Evolutionary conservation across 1,140 invertebrate genomes (phyloP).

Genomic region (Phymorhynchus buccinoides): DNA sequence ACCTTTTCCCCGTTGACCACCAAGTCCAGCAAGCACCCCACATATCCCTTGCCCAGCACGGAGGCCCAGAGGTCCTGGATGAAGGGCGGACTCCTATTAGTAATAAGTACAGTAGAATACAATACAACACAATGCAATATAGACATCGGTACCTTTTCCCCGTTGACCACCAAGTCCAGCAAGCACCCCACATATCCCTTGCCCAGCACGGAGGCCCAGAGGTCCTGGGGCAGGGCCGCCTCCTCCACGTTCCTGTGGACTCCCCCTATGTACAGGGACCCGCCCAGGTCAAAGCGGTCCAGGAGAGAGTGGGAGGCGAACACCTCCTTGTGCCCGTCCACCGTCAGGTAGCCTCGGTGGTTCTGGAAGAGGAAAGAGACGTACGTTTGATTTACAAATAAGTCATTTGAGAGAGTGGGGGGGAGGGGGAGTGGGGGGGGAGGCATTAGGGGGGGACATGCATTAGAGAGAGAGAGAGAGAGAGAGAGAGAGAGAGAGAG

Average conservation of each 20-base stretch:
- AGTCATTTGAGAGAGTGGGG: too few species aligned
- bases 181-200: conserved; percentile 97
- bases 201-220: conserved; percentile 92
- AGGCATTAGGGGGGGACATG: too few species aligned
- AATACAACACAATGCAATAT: too few species aligned
- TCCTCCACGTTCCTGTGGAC: conserved; percentile 51
- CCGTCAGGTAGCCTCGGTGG: conserved; percentile 87
- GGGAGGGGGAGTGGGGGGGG: too few species aligned
- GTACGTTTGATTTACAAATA: too few species aligned
- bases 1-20: conserved; percentile 92
- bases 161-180: conserved; percentile 92
- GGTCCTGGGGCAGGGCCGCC: conserved; percentile 82
- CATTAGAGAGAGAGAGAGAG: too few species aligned
- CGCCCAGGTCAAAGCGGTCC: conserved; percentile 88
- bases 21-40: conserved; percentile 95
- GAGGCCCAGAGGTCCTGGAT: conserved; percentile 93
- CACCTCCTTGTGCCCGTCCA: conserved; percentile 90
- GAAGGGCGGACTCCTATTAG: too few species aligned
- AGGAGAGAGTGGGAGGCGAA: conserved; percentile 82
- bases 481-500: too few species aligned
- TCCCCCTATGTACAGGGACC: conserved; percentile 88
- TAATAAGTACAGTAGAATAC: too few species aligned
- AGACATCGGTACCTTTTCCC: conserved; percentile 88
- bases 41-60: conserved; percentile 89
- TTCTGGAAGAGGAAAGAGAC: too few species aligned